Evolutionary conservation across 1,140 invertebrate genomes (phyloP), one percentile per base, ranked within the genome.

Genomic region (Anastrepha ludens): DNA sequence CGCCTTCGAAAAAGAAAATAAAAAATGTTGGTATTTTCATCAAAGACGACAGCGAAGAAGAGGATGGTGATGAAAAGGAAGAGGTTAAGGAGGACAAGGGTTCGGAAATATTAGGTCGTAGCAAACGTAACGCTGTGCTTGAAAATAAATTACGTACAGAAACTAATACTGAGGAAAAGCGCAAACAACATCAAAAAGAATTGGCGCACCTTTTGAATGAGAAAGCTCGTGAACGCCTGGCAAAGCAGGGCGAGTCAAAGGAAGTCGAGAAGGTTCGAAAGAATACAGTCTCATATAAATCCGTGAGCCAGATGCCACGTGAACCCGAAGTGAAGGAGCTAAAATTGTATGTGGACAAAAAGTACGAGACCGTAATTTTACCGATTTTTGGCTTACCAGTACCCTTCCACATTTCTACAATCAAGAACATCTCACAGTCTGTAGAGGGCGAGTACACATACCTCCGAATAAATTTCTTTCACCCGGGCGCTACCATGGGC

Each of bases 401-500:
- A 88, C 99, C 99, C 87, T 99, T 99, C 93, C 99, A 99, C 93
- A 99, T 99, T 93, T 98, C 98, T 0, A 99, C 98, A 3, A 98
- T 99, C 81, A 99, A 99, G 94, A 99, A 99, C 93, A 99, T 99
- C 91, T 99, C 98, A 44, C 98, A 99, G 92, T 98, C 98, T 1
- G 98, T 99, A 29, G 99, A 99, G 94, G 99, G 99, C 59, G 99
- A 99, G 93, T 99, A 99, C 93, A 99, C 99, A 0, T 99, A 99
- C 94, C 96, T 99, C 88, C 96, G 99, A 92, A 98, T 99, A 90
- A 99, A 99, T 94, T 99, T 99, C 93, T 99, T 99, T 93, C 98
- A 99, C 94, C 99, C 99, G 47, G 99, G 99, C 11, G 97, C 98
- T 13, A 97, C 98, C 3, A 97, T 99, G 95, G 98, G 98, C 2